A percentile compares a stretch with the other conserved stretches of the same genome.
These are phyloP conservation scores for Phrixothrix hirtus DNA, from an alignment of 2,888 invertebrate genomes.

Conservation along the genomic window DNA sequence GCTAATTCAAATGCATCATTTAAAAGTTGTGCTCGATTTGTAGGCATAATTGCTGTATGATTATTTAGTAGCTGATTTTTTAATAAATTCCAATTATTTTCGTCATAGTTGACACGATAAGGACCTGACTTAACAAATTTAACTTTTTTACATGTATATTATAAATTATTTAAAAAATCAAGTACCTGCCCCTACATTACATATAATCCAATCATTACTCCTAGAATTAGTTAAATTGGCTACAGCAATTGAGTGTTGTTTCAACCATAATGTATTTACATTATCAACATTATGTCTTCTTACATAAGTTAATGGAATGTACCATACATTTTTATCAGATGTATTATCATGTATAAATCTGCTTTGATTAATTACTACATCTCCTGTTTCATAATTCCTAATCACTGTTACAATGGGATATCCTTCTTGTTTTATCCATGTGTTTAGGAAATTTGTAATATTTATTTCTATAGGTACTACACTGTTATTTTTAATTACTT, in stretches of 20 bases:
- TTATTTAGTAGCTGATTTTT: slow-evolving; percentile 53
- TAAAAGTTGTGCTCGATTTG: slow-evolving; percentile 71
- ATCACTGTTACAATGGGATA: slow-evolving; percentile 67
- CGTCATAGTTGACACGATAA: slow-evolving; percentile 62
- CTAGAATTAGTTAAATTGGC: slow-evolving; percentile 43
- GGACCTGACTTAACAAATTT: slow-evolving; percentile 1
- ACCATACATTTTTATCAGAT: slow-evolving; percentile 56
- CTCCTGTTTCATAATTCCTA: slow-evolving; percentile 59
- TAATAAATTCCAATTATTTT: slow-evolving; percentile 62
- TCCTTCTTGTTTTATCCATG: slow-evolving; percentile 74
- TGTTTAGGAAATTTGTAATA: slow-evolving; percentile 67
- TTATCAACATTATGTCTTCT: slow-evolving; percentile 38
- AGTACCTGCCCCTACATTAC: too few relatives aligned
- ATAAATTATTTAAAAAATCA: slow-evolving; percentile 1
- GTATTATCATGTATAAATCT: slow-evolving; percentile 46
- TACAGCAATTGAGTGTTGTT: slow-evolving; percentile 36
- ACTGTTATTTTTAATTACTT: slow-evolving; percentile 39
- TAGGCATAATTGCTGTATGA: slow-evolving; percentile 59
- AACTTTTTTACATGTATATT: not conserved
- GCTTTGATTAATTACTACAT: slow-evolving; percentile 59
- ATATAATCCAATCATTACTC: slow-evolving; percentile 61
- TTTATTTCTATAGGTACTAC: slow-evolving; percentile 55
- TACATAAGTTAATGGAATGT: slow-evolving; percentile 63
- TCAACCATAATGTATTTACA: slow-evolving; percentile 42
- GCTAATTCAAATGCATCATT: slow-evolving; percentile 74